Evolutionary conservation across 2,113 vertebrate genomes (phyloP), one percentile per base, ranked within the genome.

Genomic region (Monarcha castaneiventris): DNA sequence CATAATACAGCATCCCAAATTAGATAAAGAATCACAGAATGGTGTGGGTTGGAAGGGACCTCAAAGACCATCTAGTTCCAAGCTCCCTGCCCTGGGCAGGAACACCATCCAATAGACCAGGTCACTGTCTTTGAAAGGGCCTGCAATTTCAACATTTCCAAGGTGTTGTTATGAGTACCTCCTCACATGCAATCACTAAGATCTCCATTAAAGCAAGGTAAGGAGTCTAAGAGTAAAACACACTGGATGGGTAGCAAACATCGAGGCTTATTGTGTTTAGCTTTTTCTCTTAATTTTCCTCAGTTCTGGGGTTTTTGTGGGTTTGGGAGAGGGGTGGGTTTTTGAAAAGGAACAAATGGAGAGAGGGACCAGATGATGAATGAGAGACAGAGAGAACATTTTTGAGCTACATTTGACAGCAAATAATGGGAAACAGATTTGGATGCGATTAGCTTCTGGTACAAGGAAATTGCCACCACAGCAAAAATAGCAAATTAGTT

Each of bases 261-360:
- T 33, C 19, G 22, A 86, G 21, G 12, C 11, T 64, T 74, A 79
- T 7, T 27, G 8, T 35, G 5, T 23, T 54, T 7, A 9, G 30
- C 48, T 35, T 48, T 55, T 49, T 39, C 41, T 13, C 25, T 62
- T 41, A 12, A 8, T 69, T 89, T 91, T 84, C 11, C 55, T 77
- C 5, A 5, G 25, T 61, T 84, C 5, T 20, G 33, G 29, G 10
- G 10, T 16, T 61, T 64, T 73, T 1, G 3, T 62, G 15, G 21
- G 5, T 44, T 64, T 39, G 29, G 13, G 18, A 0, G 0, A 32
- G 23, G 6, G 4, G 7, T 52, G 3, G 13, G 5, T 18, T 74
- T 92, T 73, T 55, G 8, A 22, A 84, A 84, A 87, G 11, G 15
- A 71, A 67, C 26, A 87, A 92, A 72, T 49, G 26, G 54, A 77